Evolutionary conservation across 1,140 invertebrate genomes (phyloP), one percentile per base, ranked within the genome.

Genomic region (Eufriesea mexicana): DNA sequence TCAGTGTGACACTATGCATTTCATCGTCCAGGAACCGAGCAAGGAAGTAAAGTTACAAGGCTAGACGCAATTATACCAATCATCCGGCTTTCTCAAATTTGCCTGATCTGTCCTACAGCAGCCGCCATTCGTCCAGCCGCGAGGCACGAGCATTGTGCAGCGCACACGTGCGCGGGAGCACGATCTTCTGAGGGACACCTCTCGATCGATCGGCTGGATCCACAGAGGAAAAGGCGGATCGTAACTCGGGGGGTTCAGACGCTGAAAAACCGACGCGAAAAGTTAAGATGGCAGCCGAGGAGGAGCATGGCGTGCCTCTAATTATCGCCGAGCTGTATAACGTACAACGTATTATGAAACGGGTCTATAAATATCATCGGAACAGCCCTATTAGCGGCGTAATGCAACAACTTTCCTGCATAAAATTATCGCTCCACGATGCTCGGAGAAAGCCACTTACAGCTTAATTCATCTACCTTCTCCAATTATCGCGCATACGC

Each of bases 331-430:
- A 9, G 10, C 49, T 49, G 25, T 25, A 14, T 18, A 35, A 25
- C 1, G 28, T 51, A 61, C 47, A 61, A 35, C 78, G 57, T 79
- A 79, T 73, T 79, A 73, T 64, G 78, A 79, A 79, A 79, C 70
- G 68, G 47, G 14, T 73, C 70, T 62, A 72, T 79, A 79, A 79
- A 79, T 79, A 79, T 79, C 78, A n/a, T 62, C 54, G 78, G 49
- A 73, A 73, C 68, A 73, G 68, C 78, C 78, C 78, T 79, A 79
- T 79, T 79, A 79, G 78, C 68, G 70, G 70, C 57, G 71, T 73
- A 79, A 79, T 79, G 68, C 78, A 9, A 35, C 35, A 73, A 79
- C 78, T 79, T 79, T 79, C 78, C 68, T 79, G 57, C 47, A 79
- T 73, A 72, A 62, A 73, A 79, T 79, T 79, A 79, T 73, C 57